Evolutionary conservation across 2,888 invertebrate genomes (phyloP), one percentile per base, ranked within the genome.

Genomic region (Cosmia pyralina): DNA sequence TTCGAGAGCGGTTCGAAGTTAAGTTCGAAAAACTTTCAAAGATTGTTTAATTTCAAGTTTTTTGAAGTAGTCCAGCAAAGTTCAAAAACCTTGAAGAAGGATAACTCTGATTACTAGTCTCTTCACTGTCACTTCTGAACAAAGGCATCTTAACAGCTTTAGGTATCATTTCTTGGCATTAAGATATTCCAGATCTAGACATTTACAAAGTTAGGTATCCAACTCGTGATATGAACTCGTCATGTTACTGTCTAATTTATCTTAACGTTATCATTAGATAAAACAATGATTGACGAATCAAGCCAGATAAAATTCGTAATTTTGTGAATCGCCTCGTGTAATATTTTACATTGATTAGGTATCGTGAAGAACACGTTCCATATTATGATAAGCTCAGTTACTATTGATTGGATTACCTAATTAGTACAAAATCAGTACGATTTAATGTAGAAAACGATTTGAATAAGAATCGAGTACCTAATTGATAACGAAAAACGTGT

Each of bases 231-330:
- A 79, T 7, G 34, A 34, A 48, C 38, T 64, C 50, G 44, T 69
- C 75, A 55, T 53, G 79, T 79, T 72, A 41, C 34, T 34, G 52
- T 72, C 41, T 41, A 79, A 50, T 22, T 38, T 75, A 76, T 79
- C 58, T 59, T 13, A n/a, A 71, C 19, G 11, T 76, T 65, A 80
- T 80, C 68, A 46, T 15, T 34, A n/a, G 68, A 71, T 78, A 74
- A 53, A 66, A 65, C 59, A 53, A 41, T 63, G 28, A 80, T 80
- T 79, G 75, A 44, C 22, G 59, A 79, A 79, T 67, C 59, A 73
- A 73, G 73, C 50, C 2, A 72, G 57, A 78, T 59, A 46, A 15
- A 13, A 55, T 67, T 66, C 46, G 53, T 74, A 73, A 79, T 66
- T 73, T 77, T 44, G n/a, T 38, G 13, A 48, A 77, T 77, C 48